These are phyloP conservation scores for Zingel zingel DNA, from an alignment of 2,113 vertebrate genomes.

Conservation along the genomic window DNA sequence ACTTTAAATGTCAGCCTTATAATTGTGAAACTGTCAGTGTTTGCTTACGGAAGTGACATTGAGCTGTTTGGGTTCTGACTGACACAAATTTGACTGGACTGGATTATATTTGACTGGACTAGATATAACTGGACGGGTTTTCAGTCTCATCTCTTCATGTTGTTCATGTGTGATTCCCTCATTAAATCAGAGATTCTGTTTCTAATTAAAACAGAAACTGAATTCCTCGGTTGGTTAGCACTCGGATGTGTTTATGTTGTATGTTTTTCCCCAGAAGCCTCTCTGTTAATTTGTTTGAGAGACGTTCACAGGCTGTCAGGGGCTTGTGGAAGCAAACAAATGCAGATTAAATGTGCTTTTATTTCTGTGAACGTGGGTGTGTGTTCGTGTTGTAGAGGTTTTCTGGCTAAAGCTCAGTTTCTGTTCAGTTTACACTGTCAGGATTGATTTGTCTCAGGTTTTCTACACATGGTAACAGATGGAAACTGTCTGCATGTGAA, in stretches of 20 bases:
- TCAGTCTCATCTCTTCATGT: too few species aligned
- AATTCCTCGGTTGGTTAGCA: not conserved
- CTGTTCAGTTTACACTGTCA: not conserved
- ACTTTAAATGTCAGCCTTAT: too few species aligned
- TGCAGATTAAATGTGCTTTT: constrained; percentile 26
- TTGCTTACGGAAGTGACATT: too few species aligned
- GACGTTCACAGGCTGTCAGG: not conserved
- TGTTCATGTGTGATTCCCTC: not conserved
- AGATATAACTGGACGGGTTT: too few species aligned
- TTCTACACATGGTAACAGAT: not conserved
- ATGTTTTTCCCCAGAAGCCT: not conserved
- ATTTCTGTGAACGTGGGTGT: constrained; percentile 23
- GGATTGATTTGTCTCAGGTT: constrained; percentile 14
- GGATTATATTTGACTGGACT: too few species aligned
- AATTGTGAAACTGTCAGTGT: too few species aligned
- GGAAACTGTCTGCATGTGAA: not conserved
- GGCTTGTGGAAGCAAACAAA: not conserved
- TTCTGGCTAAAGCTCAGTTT: constrained; percentile 9
- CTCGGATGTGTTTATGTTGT: not conserved
- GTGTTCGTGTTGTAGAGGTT: constrained; percentile 3
- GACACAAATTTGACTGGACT: too few species aligned
- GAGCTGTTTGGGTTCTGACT: too few species aligned
- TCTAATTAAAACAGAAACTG: too few species aligned
- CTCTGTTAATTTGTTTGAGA: constrained; percentile 10
- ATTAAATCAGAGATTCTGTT: not conserved